Conservation (phyloP, 2,888 invertebrate species). For the Lithophane ornitopus region DNA sequence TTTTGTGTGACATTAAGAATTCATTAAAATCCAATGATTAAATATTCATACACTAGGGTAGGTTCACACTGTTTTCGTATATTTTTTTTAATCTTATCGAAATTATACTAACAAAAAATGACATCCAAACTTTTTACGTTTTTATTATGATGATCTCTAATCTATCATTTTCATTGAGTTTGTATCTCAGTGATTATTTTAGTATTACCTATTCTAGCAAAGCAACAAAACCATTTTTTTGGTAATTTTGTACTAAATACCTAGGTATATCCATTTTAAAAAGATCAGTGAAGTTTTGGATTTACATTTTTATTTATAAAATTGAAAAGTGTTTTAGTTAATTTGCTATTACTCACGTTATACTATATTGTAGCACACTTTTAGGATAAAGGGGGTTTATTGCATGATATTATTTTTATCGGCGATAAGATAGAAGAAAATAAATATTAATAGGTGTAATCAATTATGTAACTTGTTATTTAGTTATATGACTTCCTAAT, state of each 20-base stretch:
- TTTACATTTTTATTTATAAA: neutral
- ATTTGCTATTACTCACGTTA: neutral
- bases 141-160: neutral
- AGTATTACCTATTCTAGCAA: neutral
- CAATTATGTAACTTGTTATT: constrained; percentile 5
- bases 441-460: constrained; percentile 8
- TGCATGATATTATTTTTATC: constrained; percentile 2
- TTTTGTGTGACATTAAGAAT: neutral
- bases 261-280: neutral
- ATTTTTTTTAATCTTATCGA: neutral
- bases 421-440: constrained; percentile 9
- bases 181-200: no score
- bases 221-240: neutral
- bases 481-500: constrained; percentile 13
- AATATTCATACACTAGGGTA: no score
- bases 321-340: neutral
- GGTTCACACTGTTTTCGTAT: no score
- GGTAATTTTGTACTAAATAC: neutral
- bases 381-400: constrained; percentile 13
- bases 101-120: neutral
- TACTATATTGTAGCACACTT: neutral
- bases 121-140: neutral
- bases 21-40: no score
- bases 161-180: no score
- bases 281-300: neutral